Evolutionary conservation across 2,797 vertebrate species (phyloP), one percentile per base, ranked within the genome.

Genomic region (Chromobotia macracanthus): DNA sequence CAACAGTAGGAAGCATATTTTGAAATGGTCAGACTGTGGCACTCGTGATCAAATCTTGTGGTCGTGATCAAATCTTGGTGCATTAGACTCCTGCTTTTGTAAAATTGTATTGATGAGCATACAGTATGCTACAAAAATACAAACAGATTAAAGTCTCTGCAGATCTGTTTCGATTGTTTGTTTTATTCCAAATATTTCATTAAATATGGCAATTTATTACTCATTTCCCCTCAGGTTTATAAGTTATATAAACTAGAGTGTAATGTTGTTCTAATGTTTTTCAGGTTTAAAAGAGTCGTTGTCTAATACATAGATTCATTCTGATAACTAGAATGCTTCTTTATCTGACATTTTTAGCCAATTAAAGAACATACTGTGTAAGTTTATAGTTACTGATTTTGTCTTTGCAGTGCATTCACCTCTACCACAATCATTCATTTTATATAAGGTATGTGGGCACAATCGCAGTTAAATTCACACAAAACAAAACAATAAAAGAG

Each of bases 1-100:
- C 68, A 81, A 73, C 74, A 68, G 78, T 44, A 71, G 75, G 67
- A 85, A 80, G 61, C 19, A 77, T 75, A 65, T 72, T 80, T 63
- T 75, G 12, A 82, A 80, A 56, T 67, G 9, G 16, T 65, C 3
- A 18, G 61, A 63, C 63, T 66, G 64, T 67, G 66, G 38, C 51
- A 35, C 51, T 9, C 28, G 60, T 58, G 53, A 70, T 72, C 58
- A 79, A 23, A 82, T 74, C n/a, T n/a, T n/a, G n/a, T n/a, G n/a
- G n/a, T n/a, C n/a, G n/a, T n/a, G n/a, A n/a, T n/a, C n/a, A n/a
- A n/a, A 18, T n/a, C n/a, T n/a, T n/a, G n/a, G n/a, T 35, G 63
- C 28, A 65, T 66, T 21, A 55, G 16, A 65, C 63, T 53, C 60
- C 41, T 41, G 23, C 25, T 55, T 66, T 77, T 38, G 23, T 58